These are phyloP conservation scores for Papilio glaucus DNA, from an alignment of 1,140 invertebrate genomes.

Conservation along the genomic window DNA sequence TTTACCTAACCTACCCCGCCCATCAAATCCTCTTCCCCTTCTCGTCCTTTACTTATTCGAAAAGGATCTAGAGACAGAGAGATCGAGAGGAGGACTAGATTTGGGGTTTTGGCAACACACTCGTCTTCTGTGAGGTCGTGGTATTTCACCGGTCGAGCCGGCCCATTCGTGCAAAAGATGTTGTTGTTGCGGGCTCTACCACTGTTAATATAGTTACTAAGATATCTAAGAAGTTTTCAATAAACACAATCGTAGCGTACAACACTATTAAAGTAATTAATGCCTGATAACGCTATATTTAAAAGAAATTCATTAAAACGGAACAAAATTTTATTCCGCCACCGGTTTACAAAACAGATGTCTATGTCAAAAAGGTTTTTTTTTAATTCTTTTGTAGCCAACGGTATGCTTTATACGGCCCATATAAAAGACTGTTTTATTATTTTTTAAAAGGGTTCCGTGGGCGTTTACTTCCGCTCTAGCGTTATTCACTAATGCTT, in stretches of 20 bases:
- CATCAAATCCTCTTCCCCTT: no score
- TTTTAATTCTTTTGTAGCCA: conserved; percentile 56
- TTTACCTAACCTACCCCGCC: no score
- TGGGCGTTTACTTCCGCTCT: conserved; percentile 64
- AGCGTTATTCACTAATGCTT: conserved; percentile 48
- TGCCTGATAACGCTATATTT: not conserved
- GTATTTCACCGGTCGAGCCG: no score
- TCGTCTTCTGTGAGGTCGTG: no score
- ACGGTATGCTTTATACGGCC: conserved; percentile 40
- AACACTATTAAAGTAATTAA: conserved; percentile 27
- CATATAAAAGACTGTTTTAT: conserved; percentile 54
- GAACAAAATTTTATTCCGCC: conserved; percentile 28
- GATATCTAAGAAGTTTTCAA: conserved; percentile 2
- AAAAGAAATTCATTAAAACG: conserved; percentile 35
- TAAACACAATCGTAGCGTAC: not conserved
- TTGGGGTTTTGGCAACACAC: no score
- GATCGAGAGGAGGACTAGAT: no score
- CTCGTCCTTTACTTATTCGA: no score
- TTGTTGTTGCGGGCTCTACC: no score
- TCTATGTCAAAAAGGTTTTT: conserved; percentile 45
- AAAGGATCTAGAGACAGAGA: no score
- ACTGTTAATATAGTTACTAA: no score
- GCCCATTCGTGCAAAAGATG: no score
- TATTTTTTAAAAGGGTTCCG: conserved; percentile 74
- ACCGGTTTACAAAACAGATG: conserved; percentile 50